A percentile compares a stretch with the other conserved stretches of the same genome.
Evolutionary conservation across 2,888 invertebrate species (phyloP).

Genomic region (Ochropleura plecta): DNA sequence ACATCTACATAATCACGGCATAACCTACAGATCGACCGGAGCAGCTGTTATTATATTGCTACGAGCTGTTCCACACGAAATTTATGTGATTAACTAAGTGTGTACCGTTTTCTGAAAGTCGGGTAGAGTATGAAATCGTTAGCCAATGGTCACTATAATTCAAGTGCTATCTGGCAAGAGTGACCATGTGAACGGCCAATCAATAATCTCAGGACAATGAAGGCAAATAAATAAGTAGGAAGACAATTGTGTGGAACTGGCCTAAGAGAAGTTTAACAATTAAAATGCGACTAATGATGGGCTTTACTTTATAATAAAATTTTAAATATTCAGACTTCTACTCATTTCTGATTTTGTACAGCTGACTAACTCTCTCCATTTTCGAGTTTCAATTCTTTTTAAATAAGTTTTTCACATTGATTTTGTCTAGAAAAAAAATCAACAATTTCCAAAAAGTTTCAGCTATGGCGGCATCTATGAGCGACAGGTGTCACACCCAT

Average conservation of each 20-base stretch:
- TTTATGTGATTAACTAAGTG: conserved; percentile 47
- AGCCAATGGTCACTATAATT: conserved; percentile 63
- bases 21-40: no score
- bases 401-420: background rate
- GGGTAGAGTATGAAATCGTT: conserved; percentile 53
- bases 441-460: background rate
- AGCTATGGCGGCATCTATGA: background rate
- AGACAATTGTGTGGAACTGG: background rate
- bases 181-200: conserved; percentile 38
- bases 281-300: background rate
- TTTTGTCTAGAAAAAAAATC: background rate
- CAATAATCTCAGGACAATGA: conserved; percentile 5
- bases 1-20: no score
- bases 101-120: conserved; percentile 52
- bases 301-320: no score
- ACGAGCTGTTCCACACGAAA: no score
- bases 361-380: background rate
- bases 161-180: conserved; percentile 45
- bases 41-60: no score
- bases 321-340: background rate
- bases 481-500: background rate
- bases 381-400: background rate
- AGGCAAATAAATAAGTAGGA: background rate
- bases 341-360: background rate
- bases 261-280: background rate